These are phyloP conservation scores for Hemitrygon akajei DNA, from an alignment of 2,797 vertebrate genomes.

Conservation along the genomic window DNA sequence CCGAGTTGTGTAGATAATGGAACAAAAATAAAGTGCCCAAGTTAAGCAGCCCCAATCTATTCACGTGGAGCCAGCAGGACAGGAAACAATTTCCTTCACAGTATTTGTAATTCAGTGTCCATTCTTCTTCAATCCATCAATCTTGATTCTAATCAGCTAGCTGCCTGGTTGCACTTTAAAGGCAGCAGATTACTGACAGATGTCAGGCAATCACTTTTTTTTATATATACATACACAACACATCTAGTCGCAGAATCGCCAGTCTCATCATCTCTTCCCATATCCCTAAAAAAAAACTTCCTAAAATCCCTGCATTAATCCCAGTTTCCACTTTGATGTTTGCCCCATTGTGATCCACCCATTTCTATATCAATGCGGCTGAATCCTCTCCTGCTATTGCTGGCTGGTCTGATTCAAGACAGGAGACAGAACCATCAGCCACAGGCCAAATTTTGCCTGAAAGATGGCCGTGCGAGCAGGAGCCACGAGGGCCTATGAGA, in stretches of 20 bases:
- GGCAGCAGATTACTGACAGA: neutral
- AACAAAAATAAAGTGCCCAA: neutral
- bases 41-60: neutral
- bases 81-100: neutral
- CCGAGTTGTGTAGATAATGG: neutral
- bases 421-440: neutral
- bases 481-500: no score
- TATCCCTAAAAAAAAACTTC: neutral
- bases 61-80: neutral
- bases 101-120: neutral
- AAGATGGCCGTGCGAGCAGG: no score
- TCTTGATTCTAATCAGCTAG: neutral
- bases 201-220: neutral
- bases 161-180: neutral
- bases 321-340: neutral
- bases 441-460: neutral
- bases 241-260: no score
- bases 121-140: neutral
- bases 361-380: neutral
- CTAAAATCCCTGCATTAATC: neutral
- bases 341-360: neutral
- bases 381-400: no score
- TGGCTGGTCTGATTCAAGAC: neutral
- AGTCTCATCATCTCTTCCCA: neutral
- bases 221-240: neutral